Percentiles rank a stretch among this genome's conserved stretches.
These are phyloP conservation scores for Lithobates pipiens DNA, from an alignment of 2,797 vertebrate genomes.

Conservation along the genomic window DNA sequence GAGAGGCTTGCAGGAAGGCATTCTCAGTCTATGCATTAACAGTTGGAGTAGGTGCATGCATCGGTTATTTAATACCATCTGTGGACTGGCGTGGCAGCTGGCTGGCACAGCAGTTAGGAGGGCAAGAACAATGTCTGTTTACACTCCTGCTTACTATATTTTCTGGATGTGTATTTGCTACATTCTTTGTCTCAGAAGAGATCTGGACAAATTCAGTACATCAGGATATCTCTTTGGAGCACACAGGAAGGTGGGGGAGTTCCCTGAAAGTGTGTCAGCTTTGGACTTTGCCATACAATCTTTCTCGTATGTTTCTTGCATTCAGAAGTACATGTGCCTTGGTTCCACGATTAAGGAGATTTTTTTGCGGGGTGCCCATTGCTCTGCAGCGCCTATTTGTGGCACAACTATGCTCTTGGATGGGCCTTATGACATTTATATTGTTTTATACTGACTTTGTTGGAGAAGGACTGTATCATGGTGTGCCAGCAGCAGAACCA, in stretches of 20 bases:
- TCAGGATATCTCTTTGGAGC: not conserved
- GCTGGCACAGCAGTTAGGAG: slow-evolving; percentile 78
- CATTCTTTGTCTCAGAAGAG: slow-evolving; percentile 80
- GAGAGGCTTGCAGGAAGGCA: slow-evolving; percentile 80
- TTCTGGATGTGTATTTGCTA: slow-evolving; percentile 78
- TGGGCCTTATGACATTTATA: slow-evolving; percentile 86
- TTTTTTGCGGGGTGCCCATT: slow-evolving; percentile 78
- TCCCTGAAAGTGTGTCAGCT: slow-evolving; percentile 58
- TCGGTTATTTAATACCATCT: slow-evolving; percentile 85
- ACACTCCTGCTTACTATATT: slow-evolving; percentile 80
- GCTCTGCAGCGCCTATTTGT: slow-evolving; percentile 82
- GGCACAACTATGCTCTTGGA: slow-evolving; percentile 88
- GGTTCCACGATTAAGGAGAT: slow-evolving; percentile 72
- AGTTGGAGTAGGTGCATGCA: slow-evolving; percentile 86
- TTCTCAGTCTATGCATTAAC: slow-evolving; percentile 86
- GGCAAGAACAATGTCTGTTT: slow-evolving; percentile 84
- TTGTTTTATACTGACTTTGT: slow-evolving; percentile 89
- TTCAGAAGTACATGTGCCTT: slow-evolving; percentile 68
- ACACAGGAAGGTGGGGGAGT: slow-evolving; percentile 42
- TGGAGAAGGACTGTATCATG: slow-evolving; percentile 85
- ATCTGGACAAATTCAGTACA: not conserved
- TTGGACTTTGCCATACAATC: slow-evolving; percentile 52
- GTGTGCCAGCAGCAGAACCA: slow-evolving; percentile 78
- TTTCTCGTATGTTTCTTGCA: slow-evolving; percentile 54
- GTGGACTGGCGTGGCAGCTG: slow-evolving; percentile 81